Conservation (phyloP, 2,113 vertebrate genomes). For the Shinisaurus crocodilurus region DNA sequence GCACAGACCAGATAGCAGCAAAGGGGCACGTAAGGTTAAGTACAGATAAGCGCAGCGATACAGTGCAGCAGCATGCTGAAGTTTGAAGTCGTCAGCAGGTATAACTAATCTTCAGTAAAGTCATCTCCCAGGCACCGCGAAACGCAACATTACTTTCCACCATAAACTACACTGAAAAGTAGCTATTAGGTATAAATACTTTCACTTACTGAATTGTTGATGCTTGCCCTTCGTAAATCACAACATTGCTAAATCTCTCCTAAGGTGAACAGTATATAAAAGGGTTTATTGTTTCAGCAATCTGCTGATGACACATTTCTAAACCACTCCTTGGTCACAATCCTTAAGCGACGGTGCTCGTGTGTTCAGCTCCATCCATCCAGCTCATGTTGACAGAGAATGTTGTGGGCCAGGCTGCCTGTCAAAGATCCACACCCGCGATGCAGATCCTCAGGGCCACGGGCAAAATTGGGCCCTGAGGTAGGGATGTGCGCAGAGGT, state of each 20-base stretch:
- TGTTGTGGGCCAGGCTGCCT: background rate
- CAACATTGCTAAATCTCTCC: conserved; percentile 69
- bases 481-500: too few relatives aligned
- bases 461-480: too few relatives aligned
- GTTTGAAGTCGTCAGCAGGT: conserved; percentile 38
- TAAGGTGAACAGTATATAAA: conserved; percentile 69
- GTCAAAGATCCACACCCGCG: background rate
- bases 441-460: too few relatives aligned
- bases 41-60: background rate
- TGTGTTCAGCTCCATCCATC: background rate
- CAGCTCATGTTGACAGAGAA: background rate
- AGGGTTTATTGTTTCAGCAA: conserved; percentile 48
- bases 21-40: background rate
- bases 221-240: conserved; percentile 78
- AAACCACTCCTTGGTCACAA: conserved; percentile 50
- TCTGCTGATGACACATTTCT: conserved; percentile 37
- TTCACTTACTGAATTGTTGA: conserved; percentile 67
- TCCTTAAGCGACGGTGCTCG: background rate
- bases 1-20: background rate
- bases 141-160: conserved; percentile 70
- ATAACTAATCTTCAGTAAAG: conserved; percentile 14
- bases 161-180: conserved; percentile 68
- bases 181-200: conserved; percentile 70
- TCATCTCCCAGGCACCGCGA: conserved; percentile 35
- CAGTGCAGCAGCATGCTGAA: background rate